A percentile compares a stretch with the other conserved stretches of the same genome.
phyloP scores from a whole-genome alignment of 2,888 invertebrate genomes.

The Amiota mariae region DNA sequence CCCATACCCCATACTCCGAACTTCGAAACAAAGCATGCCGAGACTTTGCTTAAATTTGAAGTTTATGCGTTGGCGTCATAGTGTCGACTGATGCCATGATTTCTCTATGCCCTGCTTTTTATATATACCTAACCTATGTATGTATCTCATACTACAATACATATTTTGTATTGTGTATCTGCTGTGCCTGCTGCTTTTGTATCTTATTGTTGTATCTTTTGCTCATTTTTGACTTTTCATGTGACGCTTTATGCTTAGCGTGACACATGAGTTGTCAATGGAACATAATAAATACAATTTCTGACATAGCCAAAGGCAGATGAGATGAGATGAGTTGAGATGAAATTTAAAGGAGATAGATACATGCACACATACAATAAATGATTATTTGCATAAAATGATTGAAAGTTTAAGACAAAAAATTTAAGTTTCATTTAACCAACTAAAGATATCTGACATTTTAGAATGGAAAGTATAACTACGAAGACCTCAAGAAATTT shows the following conservation, averaged over 20 bases:
- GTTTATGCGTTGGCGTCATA: conserved; percentile 16
- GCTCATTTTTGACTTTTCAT: neutral
- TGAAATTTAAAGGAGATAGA: neutral
- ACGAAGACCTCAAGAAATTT: too few relatives aligned
- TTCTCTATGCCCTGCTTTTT: neutral
- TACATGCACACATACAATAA: conserved; percentile 27
- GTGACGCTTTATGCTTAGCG: conserved; percentile 34
- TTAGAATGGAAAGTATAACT: too few relatives aligned
- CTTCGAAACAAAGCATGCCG: neutral
- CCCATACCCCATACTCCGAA: neutral
- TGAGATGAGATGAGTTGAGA: too few relatives aligned
- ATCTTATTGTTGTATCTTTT: neutral
- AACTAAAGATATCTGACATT: neutral
- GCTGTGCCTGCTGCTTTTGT: neutral
- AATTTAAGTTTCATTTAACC: conserved; percentile 58
- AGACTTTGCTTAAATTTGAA: neutral
- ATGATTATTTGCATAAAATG: conserved; percentile 58
- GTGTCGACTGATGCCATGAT: neutral
- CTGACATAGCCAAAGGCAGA: conserved; percentile 39
- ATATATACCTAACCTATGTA: too few relatives aligned
- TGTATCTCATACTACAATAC: neutral
- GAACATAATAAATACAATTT: conserved; percentile 58
- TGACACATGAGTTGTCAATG: conserved; percentile 56
- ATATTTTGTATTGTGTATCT: neutral
- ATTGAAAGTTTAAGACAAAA: conserved; percentile 55